A percentile compares a stretch with the other conserved stretches of the same genome.
phyloP scores from a whole-genome alignment of 2,888 invertebrate genomes.

The Andrena dorsata region DNA sequence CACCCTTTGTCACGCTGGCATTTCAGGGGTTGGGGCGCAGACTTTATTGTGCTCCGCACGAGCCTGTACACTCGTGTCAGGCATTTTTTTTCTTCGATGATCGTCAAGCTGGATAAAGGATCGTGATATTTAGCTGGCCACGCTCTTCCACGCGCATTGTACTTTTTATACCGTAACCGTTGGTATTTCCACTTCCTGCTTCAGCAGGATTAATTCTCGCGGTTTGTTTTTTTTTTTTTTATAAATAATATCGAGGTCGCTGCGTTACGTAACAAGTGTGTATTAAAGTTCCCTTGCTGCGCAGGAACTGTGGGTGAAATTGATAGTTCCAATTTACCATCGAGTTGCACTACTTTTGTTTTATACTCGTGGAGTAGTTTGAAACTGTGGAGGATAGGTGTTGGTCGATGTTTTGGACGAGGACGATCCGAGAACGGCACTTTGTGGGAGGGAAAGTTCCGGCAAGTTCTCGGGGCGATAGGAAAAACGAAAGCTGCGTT shows the following conservation, averaged over 20 bases:
- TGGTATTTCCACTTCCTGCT: conserved; percentile 18
- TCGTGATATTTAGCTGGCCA: conserved; percentile 48
- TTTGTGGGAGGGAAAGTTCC: conserved; percentile 20
- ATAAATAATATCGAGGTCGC: not conserved
- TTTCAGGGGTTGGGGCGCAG: conserved; percentile 79
- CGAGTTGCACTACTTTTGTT: not conserved
- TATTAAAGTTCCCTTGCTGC: not conserved
- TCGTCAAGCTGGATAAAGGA: conserved; percentile 40
- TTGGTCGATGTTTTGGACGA: no score
- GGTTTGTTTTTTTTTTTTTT: not conserved
- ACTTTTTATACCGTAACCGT: conserved; percentile 15
- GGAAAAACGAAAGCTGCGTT: conserved; percentile 24
- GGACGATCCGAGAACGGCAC: not conserved
- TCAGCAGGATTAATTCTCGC: no score
- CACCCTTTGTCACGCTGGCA: conserved; percentile 78
- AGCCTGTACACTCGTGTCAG: conserved; percentile 72
- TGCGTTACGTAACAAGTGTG: not conserved
- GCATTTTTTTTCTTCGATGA: conserved; percentile 70
- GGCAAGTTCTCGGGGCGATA: conserved; percentile 24
- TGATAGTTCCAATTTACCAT: not conserved
- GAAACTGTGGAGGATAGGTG: not conserved
- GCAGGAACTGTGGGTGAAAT: not conserved
- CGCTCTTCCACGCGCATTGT: not conserved
- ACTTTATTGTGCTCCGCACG: conserved; percentile 81
- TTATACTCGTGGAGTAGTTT: not conserved